Conservation (phyloP, 1,140 invertebrate species). For the Drosophila pectinifera region DNA sequence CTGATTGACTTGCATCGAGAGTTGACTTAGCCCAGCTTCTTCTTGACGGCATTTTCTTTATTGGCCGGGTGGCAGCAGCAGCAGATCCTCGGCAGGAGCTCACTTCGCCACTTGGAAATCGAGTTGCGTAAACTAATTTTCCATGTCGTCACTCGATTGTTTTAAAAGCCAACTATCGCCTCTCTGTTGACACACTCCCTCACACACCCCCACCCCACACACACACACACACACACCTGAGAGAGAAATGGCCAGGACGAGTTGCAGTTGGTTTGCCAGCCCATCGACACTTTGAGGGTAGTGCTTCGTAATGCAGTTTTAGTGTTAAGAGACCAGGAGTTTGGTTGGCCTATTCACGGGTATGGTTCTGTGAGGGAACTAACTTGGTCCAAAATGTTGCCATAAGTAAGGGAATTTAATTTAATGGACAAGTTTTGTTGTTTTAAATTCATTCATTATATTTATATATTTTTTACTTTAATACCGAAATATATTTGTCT, state of each 20-base stretch:
- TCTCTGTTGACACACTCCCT: conserved; percentile 56
- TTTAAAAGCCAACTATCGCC: conserved; percentile 73
- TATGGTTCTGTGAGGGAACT: not conserved
- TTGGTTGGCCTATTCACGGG: no score
- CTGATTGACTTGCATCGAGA: conserved; percentile 82
- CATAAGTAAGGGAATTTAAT: not conserved
- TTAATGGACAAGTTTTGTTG: no score
- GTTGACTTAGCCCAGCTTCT: conserved; percentile 77
- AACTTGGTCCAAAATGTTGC: not conserved
- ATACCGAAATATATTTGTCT: no score
- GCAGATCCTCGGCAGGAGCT: conserved; percentile 11
- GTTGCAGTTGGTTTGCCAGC: conserved; percentile 38
- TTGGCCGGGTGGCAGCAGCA: conserved; percentile 15
- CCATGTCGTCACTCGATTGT: conserved; percentile 82
- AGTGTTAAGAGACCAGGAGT: conserved; percentile 42
- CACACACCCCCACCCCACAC: conserved; percentile 25
- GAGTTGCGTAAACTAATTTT: conserved; percentile 81
- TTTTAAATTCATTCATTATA: no score
- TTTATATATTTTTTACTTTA: no score
- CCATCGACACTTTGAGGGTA: conserved; percentile 21
- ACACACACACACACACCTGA: conserved; percentile 38
- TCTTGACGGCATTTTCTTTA: conserved; percentile 35
- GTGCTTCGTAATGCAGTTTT: conserved; percentile 70
- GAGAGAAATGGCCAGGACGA: conserved; percentile 37
- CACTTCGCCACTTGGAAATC: conserved; percentile 75